Percentiles rank a stretch among this genome's conserved stretches.
phyloP scores from a whole-genome alignment of 2,797 vertebrate genomes.

The Anguilla anguilla region DNA sequence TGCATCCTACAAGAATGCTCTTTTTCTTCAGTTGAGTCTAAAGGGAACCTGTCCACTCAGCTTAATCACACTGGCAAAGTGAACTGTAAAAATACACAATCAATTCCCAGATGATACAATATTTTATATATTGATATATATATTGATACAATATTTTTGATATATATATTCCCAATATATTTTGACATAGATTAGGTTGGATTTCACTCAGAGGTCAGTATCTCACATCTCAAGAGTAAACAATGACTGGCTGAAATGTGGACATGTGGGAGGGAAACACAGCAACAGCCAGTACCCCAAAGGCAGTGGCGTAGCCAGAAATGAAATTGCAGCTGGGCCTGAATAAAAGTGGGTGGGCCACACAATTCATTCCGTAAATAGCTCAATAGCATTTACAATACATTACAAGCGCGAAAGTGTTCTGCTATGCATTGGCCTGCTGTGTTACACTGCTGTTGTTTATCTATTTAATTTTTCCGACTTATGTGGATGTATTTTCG shows the following conservation, averaged over 20 bases:
- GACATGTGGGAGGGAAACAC: slow-evolving; percentile 34
- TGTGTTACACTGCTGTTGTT: too few species aligned
- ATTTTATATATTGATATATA: too few species aligned
- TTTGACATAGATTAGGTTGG: slow-evolving; percentile 41
- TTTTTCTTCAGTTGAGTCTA: slow-evolving; percentile 3
- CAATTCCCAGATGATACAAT: slow-evolving; percentile 15
- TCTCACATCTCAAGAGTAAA: slow-evolving; percentile 28
- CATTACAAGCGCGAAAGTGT: too few species aligned
- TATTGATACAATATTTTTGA: too few species aligned
- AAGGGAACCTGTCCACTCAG: background rate
- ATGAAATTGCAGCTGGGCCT: too few species aligned
- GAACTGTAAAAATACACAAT: slow-evolving; percentile 27
- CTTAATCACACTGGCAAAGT: slow-evolving; percentile 36
- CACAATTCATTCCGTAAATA: too few species aligned
- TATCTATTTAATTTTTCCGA: too few species aligned
- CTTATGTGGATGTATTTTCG: too few species aligned
- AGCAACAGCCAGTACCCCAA: slow-evolving; percentile 37
- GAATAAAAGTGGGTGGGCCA: too few species aligned
- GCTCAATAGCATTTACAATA: too few species aligned
- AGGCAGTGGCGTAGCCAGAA: background rate
- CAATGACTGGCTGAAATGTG: slow-evolving; percentile 27
- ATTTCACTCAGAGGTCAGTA: slow-evolving; percentile 29
- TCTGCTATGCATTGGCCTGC: too few species aligned
- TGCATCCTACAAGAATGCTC: background rate
- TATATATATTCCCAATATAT: slow-evolving; percentile 38